Evolutionary conservation across 2,113 vertebrate species (phyloP).

Genomic region (Sarotherodon lohbergeri): DNA sequence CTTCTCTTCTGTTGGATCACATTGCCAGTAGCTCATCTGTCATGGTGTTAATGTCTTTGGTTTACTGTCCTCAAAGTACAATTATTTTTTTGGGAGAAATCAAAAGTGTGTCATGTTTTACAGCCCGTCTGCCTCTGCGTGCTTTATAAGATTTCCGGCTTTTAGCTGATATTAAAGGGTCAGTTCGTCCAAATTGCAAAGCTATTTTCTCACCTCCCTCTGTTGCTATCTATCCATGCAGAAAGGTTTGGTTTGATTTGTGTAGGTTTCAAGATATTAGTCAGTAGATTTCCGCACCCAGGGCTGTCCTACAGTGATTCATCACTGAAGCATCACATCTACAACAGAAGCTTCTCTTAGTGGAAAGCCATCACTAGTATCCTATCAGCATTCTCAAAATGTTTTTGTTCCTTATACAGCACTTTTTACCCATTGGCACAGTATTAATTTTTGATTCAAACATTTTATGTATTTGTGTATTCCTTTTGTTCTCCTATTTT

Average conservation of each 20-base stretch:
- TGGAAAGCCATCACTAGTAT: background rate
- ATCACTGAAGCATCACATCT: background rate
- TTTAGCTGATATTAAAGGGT: background rate
- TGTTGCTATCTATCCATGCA: background rate
- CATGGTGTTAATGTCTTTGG: constrained; percentile 43
- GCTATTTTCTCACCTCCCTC: background rate
- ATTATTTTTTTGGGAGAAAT: background rate
- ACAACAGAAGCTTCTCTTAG: background rate
- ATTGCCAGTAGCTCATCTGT: constrained; percentile 27
- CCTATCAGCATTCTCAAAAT: background rate
- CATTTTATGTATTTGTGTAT: background rate
- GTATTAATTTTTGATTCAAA: background rate
- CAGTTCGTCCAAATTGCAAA: background rate
- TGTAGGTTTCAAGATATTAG: background rate
- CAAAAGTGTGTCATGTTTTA: constrained; percentile 19
- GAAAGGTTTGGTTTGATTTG: background rate
- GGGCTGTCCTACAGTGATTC: background rate
- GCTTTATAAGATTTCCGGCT: background rate
- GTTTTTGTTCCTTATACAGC: background rate
- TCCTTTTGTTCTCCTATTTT: background rate
- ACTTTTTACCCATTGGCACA: background rate
- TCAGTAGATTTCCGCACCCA: background rate
- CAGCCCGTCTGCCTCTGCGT: background rate
- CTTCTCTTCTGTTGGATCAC: constrained; percentile 33
- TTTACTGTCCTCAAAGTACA: constrained; percentile 17